These are phyloP conservation scores for Myioborus melanocephalus DNA, from an alignment of 2,797 vertebrate species.

Conservation along the genomic window DNA sequence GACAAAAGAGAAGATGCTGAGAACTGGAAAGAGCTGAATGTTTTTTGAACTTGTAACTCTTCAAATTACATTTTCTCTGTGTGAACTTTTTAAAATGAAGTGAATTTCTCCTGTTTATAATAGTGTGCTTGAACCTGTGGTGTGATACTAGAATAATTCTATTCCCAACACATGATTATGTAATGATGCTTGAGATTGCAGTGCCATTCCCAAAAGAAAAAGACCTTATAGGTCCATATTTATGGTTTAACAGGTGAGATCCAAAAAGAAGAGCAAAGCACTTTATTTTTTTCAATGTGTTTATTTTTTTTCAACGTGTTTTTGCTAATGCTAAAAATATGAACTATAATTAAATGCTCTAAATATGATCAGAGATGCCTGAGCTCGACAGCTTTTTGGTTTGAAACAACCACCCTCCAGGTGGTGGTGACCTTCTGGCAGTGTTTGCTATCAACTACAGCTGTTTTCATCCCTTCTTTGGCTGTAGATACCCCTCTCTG, in stretches of 20 bases:
- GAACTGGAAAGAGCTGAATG: neutral
- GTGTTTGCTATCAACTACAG: neutral
- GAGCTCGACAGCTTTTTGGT: neutral
- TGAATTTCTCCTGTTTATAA: neutral
- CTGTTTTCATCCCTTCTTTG: neutral
- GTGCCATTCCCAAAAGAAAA: neutral
- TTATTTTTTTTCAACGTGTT: neutral
- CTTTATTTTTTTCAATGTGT: neutral
- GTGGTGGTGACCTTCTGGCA: neutral
- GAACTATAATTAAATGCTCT: neutral
- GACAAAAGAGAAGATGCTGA: neutral
- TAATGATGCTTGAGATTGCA: neutral
- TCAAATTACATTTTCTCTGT: neutral
- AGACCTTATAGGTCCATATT: neutral
- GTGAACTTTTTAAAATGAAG: neutral
- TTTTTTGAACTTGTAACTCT: neutral
- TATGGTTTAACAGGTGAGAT: neutral
- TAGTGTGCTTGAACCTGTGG: neutral
- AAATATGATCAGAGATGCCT: neutral
- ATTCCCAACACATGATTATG: rapidly evolving
- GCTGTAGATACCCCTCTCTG: neutral
- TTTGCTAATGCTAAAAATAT: neutral
- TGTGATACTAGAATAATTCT: neutral
- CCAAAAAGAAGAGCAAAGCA: neutral
- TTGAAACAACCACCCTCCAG: neutral